Evolutionary conservation across 2,797 vertebrate genomes (phyloP), one percentile per base, ranked within the genome.

Genomic region (Salarias fasciatus): DNA sequence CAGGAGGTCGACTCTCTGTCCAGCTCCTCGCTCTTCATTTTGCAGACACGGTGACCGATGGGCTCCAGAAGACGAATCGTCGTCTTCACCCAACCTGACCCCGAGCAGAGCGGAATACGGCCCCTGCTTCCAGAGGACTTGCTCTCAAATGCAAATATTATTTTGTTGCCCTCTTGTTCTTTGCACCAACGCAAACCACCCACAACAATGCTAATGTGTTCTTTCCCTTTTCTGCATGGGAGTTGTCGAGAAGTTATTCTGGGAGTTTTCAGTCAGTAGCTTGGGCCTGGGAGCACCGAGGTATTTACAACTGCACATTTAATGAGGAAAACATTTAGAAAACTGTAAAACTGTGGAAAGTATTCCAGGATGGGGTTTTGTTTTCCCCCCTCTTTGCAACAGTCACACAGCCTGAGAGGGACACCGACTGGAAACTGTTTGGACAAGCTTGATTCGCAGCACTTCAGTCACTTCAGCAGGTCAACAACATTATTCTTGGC

Each of bases 401-500:
- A 14, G 65, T 70, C 65, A 55, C 69, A 40, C 54, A 64, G 55
- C 63, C 43, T 77, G 37, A 66, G 56, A 78, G 62, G 47, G 53
- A 69, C 73, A 71, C 33, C 55, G 33, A 59, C 51, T 69, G 31
- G 67, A 24, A 53, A 44, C 63, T 81, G 77, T 79, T 79, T 81
- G 69, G 31, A 70, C 76, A 82, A 88, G 83, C 80, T 47, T 49
- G 71, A 82, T 65, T 56, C 43, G 8, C 58, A 60, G 66, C 63
- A 69, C 77, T 72, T 69, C 41, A 78, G 73, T 62, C 40, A 45
- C 68, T 75, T 53, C 53, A 43, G 58, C 38, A 69, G 83, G 88
- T 80, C 75, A 84, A 80, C 74, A 75, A 63, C 71, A 86, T 87
- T 87, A 79, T 76, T 84, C 74, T 88, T 88, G 86, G 85, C 83